A percentile compares a stretch with the other conserved stretches of the same genome.
Evolutionary conservation across 2,888 invertebrate genomes (phyloP).

Genomic region (Panorpa germanica): DNA sequence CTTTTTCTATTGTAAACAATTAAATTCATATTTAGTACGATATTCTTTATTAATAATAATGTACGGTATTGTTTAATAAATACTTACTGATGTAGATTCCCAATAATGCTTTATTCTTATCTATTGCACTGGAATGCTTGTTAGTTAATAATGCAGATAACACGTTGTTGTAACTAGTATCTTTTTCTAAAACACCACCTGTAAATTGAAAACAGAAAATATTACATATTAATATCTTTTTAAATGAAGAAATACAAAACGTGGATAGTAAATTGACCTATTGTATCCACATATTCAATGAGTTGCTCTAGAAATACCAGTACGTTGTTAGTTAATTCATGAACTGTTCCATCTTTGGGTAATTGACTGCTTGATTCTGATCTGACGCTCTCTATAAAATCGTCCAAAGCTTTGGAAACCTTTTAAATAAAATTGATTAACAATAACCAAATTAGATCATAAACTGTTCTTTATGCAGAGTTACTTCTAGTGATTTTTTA

Average conservation of each 20-base stretch:
- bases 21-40: slow-evolving; percentile 8
- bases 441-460: background rate
- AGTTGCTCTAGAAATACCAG: slow-evolving; percentile 82
- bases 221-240: background rate
- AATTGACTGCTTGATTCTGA: slow-evolving; percentile 59
- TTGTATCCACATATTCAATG: slow-evolving; percentile 55
- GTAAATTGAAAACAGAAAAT: slow-evolving; percentile 5
- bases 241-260: background rate
- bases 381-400: slow-evolving; percentile 77
- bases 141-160: slow-evolving; percentile 29
- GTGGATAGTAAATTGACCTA: slow-evolving; percentile 25
- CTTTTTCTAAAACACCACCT: slow-evolving; percentile 38
- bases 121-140: slow-evolving; percentile 24
- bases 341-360: slow-evolving; percentile 95
- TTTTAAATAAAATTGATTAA: slow-evolving; percentile 20
- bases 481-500: no score
- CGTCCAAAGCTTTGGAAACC: slow-evolving; percentile 81
- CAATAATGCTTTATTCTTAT: slow-evolving; percentile 43
- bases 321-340: slow-evolving; percentile 87
- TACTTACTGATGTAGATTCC: slow-evolving; percentile 67
- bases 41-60: no score
- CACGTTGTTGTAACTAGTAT: slow-evolving; percentile 32
- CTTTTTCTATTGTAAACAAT: slow-evolving; percentile 46
- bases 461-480: no score
- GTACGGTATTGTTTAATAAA: slow-evolving; percentile 9